Base-by-base conservation (phyloP, 2,797 vertebrate genomes). In the Odontamblyopus rebecca region DNA sequence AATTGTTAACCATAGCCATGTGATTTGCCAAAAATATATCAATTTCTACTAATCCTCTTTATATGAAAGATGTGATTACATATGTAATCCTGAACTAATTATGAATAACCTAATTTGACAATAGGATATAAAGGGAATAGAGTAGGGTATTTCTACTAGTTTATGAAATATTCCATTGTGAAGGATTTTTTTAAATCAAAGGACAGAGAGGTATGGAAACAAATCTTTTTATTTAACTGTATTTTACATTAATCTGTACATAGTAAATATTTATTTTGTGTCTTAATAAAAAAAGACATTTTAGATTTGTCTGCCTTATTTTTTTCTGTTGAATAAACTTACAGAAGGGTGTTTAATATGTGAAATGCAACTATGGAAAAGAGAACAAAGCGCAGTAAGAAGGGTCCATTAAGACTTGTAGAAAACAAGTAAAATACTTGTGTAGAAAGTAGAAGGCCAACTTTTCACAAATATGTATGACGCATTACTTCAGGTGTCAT, bases 401-500 rank as follows among this genome's bases (percentile, higher is more conserved):
- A 73, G 63, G 0, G 56, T 74, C 53, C 65, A 69, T 70, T 75
- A 73, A 3, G 35, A 65, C 56, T 38, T 57, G 2, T 48, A 48
- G 15, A 48, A 48, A 30, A 27, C 61, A 2, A 50, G 48, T 69
- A 16, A 26, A 8, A 44, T 8, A 69, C 51, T 44, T 56, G 2
- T 26, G 12, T 13, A 65, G 11, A 16, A 44, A 44, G 32, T 5
- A 44, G 44, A 48, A 48, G 44, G 15, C 44, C 44, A 48, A 48
- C 12, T 13, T 15, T 48, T 48, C 13, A 48, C 12, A 48, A 48
- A 48, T 48, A 15, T 48, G 44, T 65, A 16, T 30, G 5, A 23
- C 29, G 12, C 12, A 23, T 38, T 26, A 56, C 68, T 56, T 97
- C 89, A 99, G 18, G 94, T 91, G 83, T 99, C 96, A 0, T 98